phyloP scores from a whole-genome alignment of 2,113 vertebrate species.

The Spheniscus mendiculus region DNA sequence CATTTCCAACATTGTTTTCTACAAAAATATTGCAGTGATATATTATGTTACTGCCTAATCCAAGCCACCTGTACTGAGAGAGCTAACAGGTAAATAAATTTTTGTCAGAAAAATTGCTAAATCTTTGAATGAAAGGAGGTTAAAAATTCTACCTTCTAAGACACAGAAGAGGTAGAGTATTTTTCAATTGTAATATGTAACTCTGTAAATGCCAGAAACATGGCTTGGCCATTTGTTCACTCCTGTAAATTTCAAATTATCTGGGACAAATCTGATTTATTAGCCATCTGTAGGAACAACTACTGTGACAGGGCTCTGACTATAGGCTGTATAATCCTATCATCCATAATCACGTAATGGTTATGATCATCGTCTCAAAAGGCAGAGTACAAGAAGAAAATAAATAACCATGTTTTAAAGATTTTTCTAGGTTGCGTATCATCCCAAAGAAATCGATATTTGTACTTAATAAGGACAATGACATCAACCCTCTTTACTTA shows the following conservation, averaged over 20 bases:
- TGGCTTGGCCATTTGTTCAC: neutral
- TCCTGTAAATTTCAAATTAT: slow-evolving; percentile 6
- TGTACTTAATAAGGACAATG: neutral
- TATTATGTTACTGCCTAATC: neutral
- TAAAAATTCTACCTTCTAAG: neutral
- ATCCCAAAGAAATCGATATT: neutral
- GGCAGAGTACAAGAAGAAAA: neutral
- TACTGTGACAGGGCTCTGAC: neutral
- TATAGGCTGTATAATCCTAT: neutral
- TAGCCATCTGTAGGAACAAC: neutral
- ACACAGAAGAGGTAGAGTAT: neutral
- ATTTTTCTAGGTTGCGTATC: neutral
- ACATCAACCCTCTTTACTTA: neutral
- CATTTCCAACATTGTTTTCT: neutral
- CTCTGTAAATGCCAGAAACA: neutral
- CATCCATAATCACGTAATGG: neutral
- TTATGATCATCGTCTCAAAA: neutral
- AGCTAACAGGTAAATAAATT: neutral
- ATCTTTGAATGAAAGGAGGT: neutral
- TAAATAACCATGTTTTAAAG: neutral
- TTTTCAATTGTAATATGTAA: neutral
- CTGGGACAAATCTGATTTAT: slow-evolving; percentile 31
- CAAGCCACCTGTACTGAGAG: neutral
- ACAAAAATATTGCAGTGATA: neutral
- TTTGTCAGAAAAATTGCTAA: neutral